Conservation (phyloP, 2,113 vertebrate genomes). For the Lethenteron reissneri region DNA sequence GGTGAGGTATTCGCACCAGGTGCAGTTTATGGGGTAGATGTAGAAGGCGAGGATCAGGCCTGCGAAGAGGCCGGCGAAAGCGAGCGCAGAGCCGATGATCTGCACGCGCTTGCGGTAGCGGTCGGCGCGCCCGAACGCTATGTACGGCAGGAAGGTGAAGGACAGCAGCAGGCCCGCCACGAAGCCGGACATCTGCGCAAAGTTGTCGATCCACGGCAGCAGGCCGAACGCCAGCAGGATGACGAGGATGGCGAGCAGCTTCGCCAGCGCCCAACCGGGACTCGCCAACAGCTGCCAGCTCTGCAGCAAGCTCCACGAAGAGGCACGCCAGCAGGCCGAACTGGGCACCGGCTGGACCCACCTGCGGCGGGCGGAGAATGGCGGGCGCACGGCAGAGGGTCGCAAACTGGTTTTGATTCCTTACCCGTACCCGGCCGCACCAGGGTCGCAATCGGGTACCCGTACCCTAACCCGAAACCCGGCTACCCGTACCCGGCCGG, state of each 20-base stretch:
- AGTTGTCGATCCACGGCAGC: slow-evolving; percentile 96
- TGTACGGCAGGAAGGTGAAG: slow-evolving; percentile 90
- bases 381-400: neutral
- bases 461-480: no score
- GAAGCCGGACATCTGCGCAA: slow-evolving; percentile 83
- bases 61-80: slow-evolving; percentile 75
- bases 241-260: slow-evolving; percentile 75
- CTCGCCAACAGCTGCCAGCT: slow-evolving; percentile 94
- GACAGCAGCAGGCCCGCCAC: slow-evolving; percentile 87
- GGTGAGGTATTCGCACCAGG: slow-evolving; percentile 88
- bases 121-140: slow-evolving; percentile 87
- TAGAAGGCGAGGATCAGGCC: slow-evolving; percentile 86
- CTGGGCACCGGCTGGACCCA: slow-evolving; percentile 87
- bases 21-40: slow-evolving; percentile 70
- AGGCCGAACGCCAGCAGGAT: slow-evolving; percentile 89
- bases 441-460: no score
- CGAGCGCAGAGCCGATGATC: slow-evolving; percentile 66
- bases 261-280: slow-evolving; percentile 80
- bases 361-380: slow-evolving; percentile 26
- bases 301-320: slow-evolving; percentile 95
- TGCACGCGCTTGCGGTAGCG: slow-evolving; percentile 90
- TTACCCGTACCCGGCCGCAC: no score
- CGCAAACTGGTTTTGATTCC: no score
- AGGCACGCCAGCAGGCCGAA: slow-evolving; percentile 93
- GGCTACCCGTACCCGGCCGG: no score